A percentile compares a stretch with the other conserved stretches of the same genome.
Conservation (phyloP, 2,888 invertebrate genomes). For the Leptopterna dolabrata region DNA sequence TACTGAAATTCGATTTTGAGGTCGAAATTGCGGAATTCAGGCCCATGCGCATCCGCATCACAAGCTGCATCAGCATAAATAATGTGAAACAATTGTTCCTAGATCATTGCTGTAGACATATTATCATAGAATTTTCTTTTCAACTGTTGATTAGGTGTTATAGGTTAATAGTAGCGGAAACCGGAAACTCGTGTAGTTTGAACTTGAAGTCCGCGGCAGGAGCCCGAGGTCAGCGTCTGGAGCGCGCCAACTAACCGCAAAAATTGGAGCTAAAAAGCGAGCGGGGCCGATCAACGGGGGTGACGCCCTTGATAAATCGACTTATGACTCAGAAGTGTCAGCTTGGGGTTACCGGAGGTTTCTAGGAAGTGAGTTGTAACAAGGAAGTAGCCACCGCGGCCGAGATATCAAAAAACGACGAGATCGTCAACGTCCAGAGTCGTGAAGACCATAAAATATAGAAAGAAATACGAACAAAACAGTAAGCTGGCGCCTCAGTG, state of each 20-base stretch:
- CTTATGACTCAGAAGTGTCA: constrained; percentile 1
- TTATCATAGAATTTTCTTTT: no score
- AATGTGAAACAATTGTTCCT: no score
- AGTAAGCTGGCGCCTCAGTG: no score
- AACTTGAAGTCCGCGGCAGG: not conserved
- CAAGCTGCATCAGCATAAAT: no score
- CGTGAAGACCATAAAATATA: no score
- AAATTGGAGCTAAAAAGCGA: not conserved
- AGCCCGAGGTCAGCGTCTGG: not conserved
- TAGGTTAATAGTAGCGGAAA: not conserved
- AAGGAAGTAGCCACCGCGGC: constrained; percentile 27
- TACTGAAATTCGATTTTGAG: no score
- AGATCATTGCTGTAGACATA: no score
- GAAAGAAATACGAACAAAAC: no score
- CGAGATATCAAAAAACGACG: not conserved
- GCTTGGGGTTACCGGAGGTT: not conserved
- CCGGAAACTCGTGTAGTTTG: not conserved
- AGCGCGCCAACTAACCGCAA: not conserved
- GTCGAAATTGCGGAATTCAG: no score
- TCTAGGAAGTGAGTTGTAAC: not conserved
- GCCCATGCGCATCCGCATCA: no score
- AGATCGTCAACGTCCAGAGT: not conserved
- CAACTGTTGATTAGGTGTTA: no score
- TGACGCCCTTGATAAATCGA: not conserved
- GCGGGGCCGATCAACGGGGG: not conserved